Evolutionary conservation across 2,113 vertebrate genomes (phyloP), one percentile per base, ranked within the genome.

Genomic region (Budorcas taxicolor): DNA sequence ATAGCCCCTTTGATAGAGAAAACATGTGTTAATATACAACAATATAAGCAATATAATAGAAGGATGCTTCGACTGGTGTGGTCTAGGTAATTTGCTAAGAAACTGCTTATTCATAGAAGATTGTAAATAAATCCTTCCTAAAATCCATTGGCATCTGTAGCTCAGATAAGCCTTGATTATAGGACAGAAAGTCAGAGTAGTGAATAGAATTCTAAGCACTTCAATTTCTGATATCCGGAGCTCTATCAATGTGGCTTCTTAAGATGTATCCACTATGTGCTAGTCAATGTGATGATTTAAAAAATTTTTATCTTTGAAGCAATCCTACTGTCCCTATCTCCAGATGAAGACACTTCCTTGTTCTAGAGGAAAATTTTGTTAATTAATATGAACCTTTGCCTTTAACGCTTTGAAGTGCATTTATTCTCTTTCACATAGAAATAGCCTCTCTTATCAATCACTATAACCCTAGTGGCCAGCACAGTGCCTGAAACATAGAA

Each of bases 81-180:
- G 50, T 71, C 31, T 53, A 94, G 52, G 47, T 89, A 87, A 58
- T 92, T 53, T 86, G 60, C 43, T 71, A 95, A 82, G 47, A 96
- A 91, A 92, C 95, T 95, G 40, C 15, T 81, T 13, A 81, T 71
- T 60, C 10, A 36, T 57, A 95, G 45, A 15, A 95, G 87, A 83
- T 12, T 29, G 50, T 67, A 50, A 67, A 36, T 31, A 95, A 93
- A 76, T 93, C 50, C 43, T 89, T 80, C 43, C 25, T 43, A 55
- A 93, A 96, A 87, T 95, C 62, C 25, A 45, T 8, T 36, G 60
- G 45, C 27, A 87, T 94, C 40, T 36, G 0, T 23, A 82, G 60
- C 53, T 96, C 52, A 94, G 76, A 84, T 12, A 84, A 93, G 40
- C 36, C 83, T 94, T 96, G 90, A 76, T 87, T 81, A 87, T 93